Conservation (phyloP, 2,797 vertebrate species). For the Sebastes trivittatus region DNA sequence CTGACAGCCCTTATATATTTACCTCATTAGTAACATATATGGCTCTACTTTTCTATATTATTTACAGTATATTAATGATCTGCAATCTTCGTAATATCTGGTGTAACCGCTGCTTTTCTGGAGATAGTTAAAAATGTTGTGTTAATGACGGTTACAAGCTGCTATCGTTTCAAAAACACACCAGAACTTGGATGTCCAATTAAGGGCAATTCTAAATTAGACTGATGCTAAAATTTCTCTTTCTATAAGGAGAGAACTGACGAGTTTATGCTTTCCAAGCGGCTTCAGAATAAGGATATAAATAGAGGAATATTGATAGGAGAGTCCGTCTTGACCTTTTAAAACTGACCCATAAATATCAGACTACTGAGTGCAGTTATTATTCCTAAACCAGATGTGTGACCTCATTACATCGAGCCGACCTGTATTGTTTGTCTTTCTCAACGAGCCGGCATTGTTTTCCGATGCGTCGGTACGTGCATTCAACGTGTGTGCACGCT, state of each 20-base stretch:
- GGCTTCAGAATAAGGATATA: not conserved
- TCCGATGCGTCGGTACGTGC: not conserved
- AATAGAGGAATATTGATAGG: not conserved
- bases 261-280: not conserved
- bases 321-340: conserved; percentile 5
- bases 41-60: not conserved
- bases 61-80: too few species aligned
- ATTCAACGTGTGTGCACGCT: conserved; percentile 10
- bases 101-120: not conserved
- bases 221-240: not conserved
- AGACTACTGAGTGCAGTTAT: not conserved
- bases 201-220: not conserved
- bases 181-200: not conserved
- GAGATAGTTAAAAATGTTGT: not conserved
- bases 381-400: not conserved
- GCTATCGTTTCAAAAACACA: not conserved
- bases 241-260: not conserved
- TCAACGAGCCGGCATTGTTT: not conserved
- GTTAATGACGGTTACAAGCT: not conserved
- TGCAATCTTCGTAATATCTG: not conserved
- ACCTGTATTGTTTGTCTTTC: not conserved
- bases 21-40: not conserved
- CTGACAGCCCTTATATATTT: not conserved
- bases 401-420: not conserved
- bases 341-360: not conserved